phyloP scores from a whole-genome alignment of 2,888 invertebrate genomes.

The Ditula angustiorana region DNA sequence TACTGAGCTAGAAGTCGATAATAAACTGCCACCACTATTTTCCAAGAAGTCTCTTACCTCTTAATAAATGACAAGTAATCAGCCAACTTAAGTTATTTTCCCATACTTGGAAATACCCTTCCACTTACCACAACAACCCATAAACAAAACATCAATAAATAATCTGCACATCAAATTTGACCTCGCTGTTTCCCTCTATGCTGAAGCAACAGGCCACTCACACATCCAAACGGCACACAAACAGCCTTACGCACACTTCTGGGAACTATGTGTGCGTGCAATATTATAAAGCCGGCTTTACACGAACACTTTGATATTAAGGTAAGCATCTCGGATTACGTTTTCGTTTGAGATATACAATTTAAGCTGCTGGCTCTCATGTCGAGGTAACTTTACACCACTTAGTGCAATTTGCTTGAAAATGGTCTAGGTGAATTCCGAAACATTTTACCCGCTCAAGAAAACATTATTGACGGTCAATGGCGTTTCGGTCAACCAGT shows the following conservation, averaged over 20 bases:
- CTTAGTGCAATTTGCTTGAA: not conserved
- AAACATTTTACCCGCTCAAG: too few relatives aligned
- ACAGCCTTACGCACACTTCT: not conserved
- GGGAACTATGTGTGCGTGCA: not conserved
- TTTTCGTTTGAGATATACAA: not conserved
- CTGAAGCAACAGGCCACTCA: constrained; percentile 29
- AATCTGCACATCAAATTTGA: not conserved
- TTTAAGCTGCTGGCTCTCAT: not conserved
- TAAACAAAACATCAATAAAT: not conserved
- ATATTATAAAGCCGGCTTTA: constrained; percentile 30
- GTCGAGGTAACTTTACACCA: not conserved
- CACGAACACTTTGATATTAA: constrained; percentile 8
- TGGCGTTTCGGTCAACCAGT: too few relatives aligned
- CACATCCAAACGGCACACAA: not conserved
- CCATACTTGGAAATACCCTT: not conserved
- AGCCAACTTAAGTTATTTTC: too few relatives aligned
- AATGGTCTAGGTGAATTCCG: too few relatives aligned
- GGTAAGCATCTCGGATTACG: constrained; percentile 1
- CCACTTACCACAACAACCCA: not conserved
- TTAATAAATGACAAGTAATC: too few relatives aligned
- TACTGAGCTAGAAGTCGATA: too few relatives aligned
- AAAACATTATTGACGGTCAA: too few relatives aligned
- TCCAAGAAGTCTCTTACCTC: too few relatives aligned
- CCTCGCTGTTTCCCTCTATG: constrained; percentile 5
- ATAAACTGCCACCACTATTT: too few relatives aligned